Percentiles rank a stretch among this genome's conserved stretches.
phyloP scores from a whole-genome alignment of 1,140 invertebrate species.

The Adelges cooleyi region DNA sequence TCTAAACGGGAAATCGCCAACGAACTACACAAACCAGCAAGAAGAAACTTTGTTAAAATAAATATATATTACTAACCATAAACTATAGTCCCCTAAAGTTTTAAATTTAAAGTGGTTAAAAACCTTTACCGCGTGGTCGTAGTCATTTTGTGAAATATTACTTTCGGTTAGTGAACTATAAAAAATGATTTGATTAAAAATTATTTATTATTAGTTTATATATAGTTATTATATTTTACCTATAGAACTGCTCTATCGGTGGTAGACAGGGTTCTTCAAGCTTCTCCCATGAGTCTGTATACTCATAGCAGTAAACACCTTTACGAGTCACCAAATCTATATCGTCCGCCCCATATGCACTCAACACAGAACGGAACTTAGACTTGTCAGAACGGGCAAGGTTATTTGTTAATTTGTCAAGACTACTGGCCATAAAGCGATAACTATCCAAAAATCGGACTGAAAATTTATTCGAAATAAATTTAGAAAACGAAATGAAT shows the following conservation, averaged over 20 bases:
- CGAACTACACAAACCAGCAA: too few species aligned
- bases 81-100: neutral
- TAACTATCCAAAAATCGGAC: neutral
- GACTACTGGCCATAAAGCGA: neutral
- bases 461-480: neutral
- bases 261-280: neutral
- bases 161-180: neutral
- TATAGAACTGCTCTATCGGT: neutral
- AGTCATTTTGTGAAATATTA: neutral
- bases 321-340: neutral
- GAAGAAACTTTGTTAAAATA: too few species aligned
- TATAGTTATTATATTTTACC: too few species aligned
- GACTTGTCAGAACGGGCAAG: too few species aligned
- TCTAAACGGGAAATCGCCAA: too few species aligned
- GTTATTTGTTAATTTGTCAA: too few species aligned
- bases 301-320: neutral
- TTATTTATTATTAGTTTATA: too few species aligned
- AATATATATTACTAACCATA: too few species aligned
- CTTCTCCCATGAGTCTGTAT: neutral
- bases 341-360: too few species aligned
- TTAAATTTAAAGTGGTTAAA: neutral
- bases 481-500: neutral
- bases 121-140: neutral
- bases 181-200: too few species aligned
- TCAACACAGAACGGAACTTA: too few species aligned